Conservation (phyloP, 2,113 vertebrate genomes). For the Ptyas mucosa region DNA sequence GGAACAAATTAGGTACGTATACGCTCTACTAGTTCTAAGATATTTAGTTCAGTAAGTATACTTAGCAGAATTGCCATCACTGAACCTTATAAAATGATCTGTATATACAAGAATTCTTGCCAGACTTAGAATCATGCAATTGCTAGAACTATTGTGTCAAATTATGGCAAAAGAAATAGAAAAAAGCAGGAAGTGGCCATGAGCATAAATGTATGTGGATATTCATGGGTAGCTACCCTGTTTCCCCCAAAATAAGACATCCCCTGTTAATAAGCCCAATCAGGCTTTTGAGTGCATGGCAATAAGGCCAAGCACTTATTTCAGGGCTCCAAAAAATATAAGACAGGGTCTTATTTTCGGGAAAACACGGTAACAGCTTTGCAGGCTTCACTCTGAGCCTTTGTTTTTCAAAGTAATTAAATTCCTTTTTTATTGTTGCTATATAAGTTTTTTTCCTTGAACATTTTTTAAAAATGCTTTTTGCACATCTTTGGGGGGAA, state of each 20-base stretch:
- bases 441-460: neutral
- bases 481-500: neutral
- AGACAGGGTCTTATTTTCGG: no score
- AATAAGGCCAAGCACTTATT: no score
- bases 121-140: neutral
- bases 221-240: neutral
- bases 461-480: neutral
- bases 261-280: no score
- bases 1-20: neutral
- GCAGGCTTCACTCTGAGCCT: neutral
- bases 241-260: no score
- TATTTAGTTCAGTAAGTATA: neutral
- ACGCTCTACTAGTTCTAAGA: neutral
- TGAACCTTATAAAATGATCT: neutral
- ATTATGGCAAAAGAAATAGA: neutral
- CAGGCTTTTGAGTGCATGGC: no score
- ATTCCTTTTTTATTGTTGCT: neutral
- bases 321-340: no score
- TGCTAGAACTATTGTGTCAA: neutral
- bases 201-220: neutral
- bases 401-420: neutral
- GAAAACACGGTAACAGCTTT: neutral
- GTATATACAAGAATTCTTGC: neutral
- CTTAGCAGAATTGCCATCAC: neutral
- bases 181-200: accelerated